These are phyloP conservation scores for Sminthopsis crassicaudata DNA, from an alignment of 2,113 vertebrate genomes.

Conservation along the genomic window DNA sequence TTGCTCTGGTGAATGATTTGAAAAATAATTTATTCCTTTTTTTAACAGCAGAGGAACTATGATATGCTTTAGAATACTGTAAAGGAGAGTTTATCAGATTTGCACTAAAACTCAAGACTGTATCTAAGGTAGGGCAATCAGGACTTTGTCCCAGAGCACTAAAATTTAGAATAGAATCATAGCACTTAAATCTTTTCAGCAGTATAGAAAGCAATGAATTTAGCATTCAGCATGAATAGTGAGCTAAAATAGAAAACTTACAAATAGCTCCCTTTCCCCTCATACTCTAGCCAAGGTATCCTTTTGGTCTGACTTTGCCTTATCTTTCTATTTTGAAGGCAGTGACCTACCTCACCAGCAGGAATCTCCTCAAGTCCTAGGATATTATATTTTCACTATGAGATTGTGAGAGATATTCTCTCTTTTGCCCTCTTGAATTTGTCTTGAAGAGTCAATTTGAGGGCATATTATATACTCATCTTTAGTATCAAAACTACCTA, in stretches of 20 bases:
- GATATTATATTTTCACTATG: not conserved
- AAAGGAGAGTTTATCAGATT: not conserved
- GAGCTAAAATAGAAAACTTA: not conserved
- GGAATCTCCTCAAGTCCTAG: not conserved
- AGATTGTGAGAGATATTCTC: not conserved
- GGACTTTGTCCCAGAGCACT: not conserved
- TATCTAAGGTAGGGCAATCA: not conserved
- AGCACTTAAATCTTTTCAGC: not conserved
- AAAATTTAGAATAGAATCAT: not conserved
- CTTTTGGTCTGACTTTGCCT: not conserved
- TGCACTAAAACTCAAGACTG: not conserved
- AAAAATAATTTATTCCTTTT: not conserved
- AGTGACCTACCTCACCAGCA: not conserved
- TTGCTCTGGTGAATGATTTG: not conserved
- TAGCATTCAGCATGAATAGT: not conserved
- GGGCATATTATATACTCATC: not conserved
- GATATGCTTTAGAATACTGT: not conserved
- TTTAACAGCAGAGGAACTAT: not conserved
- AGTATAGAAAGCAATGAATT: not conserved
- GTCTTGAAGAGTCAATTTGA: not conserved
- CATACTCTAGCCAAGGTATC: not conserved
- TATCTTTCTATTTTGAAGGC: not conserved
- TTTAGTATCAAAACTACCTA: not conserved
- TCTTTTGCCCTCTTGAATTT: not conserved
- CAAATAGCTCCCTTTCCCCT: not conserved